Conservation (phyloP, 2,797 vertebrate species). For the Lycodopsis pacificus region DNA sequence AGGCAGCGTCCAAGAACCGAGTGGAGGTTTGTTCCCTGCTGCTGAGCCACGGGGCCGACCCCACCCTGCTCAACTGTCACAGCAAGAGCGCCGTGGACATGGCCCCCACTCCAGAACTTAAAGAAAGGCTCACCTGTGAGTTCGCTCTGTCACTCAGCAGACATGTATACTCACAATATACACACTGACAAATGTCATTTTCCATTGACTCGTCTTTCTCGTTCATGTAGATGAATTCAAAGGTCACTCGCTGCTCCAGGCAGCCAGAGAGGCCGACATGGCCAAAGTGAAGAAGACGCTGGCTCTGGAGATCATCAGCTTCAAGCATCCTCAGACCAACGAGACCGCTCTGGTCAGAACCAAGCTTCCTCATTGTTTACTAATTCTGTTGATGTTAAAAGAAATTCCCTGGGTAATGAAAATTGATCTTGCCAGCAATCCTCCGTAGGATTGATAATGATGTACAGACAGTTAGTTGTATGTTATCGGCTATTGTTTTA, state of each 20-base stretch:
- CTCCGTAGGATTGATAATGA: not conserved
- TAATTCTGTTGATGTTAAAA: not conserved
- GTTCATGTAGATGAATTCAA: slow-evolving; percentile 93
- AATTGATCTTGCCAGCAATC: not conserved
- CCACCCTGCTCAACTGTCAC: slow-evolving; percentile 96
- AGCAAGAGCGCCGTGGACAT: slow-evolving; percentile 97
- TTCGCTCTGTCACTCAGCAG: slow-evolving; percentile 7
- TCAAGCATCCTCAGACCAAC: slow-evolving; percentile 98
- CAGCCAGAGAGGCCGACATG: slow-evolving; percentile 96
- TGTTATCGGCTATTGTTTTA: not conserved
- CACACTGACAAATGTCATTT: not conserved
- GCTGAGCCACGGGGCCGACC: slow-evolving; percentile 95
- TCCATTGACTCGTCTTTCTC: slow-evolving; percentile 10
- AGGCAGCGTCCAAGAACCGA: slow-evolving; percentile 97
- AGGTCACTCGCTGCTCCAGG: slow-evolving; percentile 97
- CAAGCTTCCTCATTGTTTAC: not conserved
- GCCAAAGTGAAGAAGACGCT: slow-evolving; percentile 97
- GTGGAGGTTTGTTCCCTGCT: slow-evolving; percentile 97
- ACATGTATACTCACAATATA: not conserved
- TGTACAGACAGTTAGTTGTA: not conserved
- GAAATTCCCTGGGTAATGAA: not conserved
- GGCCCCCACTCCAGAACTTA: slow-evolving; percentile 96
- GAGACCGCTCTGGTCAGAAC: slow-evolving; percentile 94
- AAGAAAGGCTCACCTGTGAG: slow-evolving; percentile 95
- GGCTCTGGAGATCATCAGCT: slow-evolving; percentile 97